These are phyloP conservation scores for Psittacula derbiana DNA, from an alignment of 2,797 vertebrate genomes.

Conservation along the genomic window DNA sequence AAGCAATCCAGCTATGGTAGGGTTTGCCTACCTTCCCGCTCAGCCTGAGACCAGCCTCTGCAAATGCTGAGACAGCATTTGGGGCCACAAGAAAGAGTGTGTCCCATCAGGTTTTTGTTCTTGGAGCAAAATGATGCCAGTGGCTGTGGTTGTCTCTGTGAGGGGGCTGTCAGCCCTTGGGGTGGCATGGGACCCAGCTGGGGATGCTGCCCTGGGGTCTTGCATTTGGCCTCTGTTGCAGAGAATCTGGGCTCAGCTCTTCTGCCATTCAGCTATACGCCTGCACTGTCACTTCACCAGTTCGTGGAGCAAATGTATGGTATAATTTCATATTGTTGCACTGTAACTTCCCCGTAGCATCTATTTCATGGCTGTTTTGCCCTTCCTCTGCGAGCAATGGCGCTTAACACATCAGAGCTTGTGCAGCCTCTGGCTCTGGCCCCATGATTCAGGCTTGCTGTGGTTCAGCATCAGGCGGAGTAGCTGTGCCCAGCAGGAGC, in stretches of 20 bases:
- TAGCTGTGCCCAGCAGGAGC: not conserved
- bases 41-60: not conserved
- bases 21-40: not conserved
- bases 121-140: not conserved
- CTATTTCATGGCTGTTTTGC: not conserved
- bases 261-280: not conserved
- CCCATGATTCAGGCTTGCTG: not conserved
- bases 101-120: not conserved
- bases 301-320: not conserved
- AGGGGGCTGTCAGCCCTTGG: not conserved
- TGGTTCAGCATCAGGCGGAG: not conserved
- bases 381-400: not conserved
- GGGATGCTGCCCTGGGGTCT: not conserved
- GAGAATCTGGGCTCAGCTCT: not conserved
- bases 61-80: not conserved
- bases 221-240: not conserved
- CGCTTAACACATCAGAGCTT: not conserved
- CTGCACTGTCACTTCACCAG: not conserved
- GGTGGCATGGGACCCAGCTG: not conserved
- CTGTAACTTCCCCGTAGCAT: not conserved
- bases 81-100: not conserved
- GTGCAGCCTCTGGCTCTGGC: not conserved
- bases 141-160: not conserved
- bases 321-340: not conserved
- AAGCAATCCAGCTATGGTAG: not conserved